phyloP scores from a whole-genome alignment of 2,113 vertebrate species.

The Trichechus manatus region DNA sequence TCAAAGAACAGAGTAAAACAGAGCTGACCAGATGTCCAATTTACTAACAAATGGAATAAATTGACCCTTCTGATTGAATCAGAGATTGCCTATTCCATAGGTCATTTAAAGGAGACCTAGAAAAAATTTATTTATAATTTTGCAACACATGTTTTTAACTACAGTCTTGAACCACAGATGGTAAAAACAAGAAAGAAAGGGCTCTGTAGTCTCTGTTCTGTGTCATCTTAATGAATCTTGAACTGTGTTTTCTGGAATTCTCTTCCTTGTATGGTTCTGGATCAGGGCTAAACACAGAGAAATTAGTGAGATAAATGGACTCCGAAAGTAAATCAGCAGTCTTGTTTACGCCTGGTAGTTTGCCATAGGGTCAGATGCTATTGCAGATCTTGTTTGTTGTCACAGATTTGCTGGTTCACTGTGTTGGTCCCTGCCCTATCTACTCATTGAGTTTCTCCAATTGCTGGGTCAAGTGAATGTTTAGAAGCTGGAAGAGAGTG shows the following conservation, averaged over 20 bases:
- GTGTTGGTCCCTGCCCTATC: background rate
- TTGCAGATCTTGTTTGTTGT: background rate
- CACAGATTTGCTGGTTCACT: too few species aligned
- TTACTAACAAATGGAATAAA: slow-evolving; percentile 37
- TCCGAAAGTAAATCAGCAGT: background rate
- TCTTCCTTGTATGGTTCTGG: background rate
- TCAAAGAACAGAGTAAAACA: slow-evolving; percentile 52
- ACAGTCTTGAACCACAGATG: background rate
- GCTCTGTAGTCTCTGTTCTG: background rate
- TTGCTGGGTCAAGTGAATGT: background rate
- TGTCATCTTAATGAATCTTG: background rate
- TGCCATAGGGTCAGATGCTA: background rate
- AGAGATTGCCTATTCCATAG: slow-evolving; percentile 2
- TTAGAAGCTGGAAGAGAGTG: background rate
- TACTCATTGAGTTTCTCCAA: background rate
- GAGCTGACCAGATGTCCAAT: background rate
- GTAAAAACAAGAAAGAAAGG: background rate
- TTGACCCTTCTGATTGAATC: background rate
- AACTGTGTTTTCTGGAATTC: background rate
- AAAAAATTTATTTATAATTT: background rate
- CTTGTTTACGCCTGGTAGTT: background rate
- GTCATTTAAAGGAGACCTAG: background rate
- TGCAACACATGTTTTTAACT: slow-evolving; percentile 6
- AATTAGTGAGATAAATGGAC: background rate
- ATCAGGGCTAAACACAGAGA: background rate